phyloP scores from a whole-genome alignment of 2,888 invertebrate species.

The Tenthredo scrophulariae region DNA sequence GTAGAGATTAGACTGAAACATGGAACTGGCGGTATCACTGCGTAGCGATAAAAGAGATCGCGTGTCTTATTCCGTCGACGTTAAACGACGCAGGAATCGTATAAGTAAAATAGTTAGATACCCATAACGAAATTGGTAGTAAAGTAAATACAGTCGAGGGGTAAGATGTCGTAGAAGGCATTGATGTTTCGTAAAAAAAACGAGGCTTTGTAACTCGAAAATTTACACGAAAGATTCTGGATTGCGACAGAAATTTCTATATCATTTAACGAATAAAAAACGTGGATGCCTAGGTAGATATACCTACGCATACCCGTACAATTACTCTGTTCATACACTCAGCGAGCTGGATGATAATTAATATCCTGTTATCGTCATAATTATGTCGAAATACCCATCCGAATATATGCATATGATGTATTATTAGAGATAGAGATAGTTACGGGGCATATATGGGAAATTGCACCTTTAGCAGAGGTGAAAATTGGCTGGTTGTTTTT shows the following conservation, averaged over 20 bases:
- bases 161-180: neutral
- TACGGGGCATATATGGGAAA: too few species aligned
- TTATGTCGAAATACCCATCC: neutral
- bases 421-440: neutral
- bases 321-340: neutral
- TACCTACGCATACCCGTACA: neutral
- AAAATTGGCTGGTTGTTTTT: too few species aligned
- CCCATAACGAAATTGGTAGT: neutral
- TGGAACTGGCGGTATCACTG: constrained; percentile 1
- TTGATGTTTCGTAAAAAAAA: neutral
- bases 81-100: neutral
- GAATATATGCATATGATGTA: neutral
- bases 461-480: too few species aligned
- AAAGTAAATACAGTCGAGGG: neutral
- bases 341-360: neutral
- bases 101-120: constrained; percentile 5
- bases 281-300: neutral
- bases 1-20: constrained; percentile 11
- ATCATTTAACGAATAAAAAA: neutral
- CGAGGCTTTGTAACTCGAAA: neutral
- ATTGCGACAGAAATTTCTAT: neutral
- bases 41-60: constrained; percentile 13
- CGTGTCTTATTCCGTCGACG: constrained; percentile 23
- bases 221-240: neutral
- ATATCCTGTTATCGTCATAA: neutral